Conservation (phyloP, 2,797 vertebrate species). For the Botia kubotai region DNA sequence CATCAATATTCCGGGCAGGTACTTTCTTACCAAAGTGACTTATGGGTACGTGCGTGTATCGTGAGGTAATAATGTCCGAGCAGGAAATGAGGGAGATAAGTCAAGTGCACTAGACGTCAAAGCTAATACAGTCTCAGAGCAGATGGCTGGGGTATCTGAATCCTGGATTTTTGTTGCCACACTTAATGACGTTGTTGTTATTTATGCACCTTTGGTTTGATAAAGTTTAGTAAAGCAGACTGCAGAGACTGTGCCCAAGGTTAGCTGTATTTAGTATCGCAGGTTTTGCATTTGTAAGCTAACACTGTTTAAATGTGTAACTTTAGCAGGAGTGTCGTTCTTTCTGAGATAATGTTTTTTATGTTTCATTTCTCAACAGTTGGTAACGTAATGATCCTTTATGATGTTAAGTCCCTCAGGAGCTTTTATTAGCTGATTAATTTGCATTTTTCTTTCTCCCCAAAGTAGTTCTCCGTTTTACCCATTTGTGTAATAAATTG, state of each 20-base stretch:
- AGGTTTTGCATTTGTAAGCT: background rate
- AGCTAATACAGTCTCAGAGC: background rate
- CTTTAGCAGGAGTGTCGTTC: too few species aligned
- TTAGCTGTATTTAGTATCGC: too few species aligned
- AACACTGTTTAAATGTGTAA: background rate
- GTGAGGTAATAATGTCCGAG: background rate
- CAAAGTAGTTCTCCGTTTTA: background rate
- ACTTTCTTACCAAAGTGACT: background rate
- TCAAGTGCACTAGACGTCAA: background rate
- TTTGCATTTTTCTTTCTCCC: background rate
- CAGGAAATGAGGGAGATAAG: background rate
- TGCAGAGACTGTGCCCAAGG: too few species aligned
- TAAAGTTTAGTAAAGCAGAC: too few species aligned
- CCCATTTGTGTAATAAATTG: background rate
- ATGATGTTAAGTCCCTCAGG: background rate
- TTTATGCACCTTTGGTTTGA: too few species aligned
- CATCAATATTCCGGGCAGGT: background rate
- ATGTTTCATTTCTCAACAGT: background rate
- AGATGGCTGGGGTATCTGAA: background rate
- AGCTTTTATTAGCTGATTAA: background rate
- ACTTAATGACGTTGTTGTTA: background rate
- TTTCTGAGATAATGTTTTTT: background rate
- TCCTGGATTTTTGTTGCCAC: background rate
- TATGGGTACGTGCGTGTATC: background rate
- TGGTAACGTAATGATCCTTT: background rate